Evolutionary conservation across 1,140 invertebrate genomes (phyloP), one percentile per base, ranked within the genome.

Genomic region (Aphaenogaster rudis): DNA sequence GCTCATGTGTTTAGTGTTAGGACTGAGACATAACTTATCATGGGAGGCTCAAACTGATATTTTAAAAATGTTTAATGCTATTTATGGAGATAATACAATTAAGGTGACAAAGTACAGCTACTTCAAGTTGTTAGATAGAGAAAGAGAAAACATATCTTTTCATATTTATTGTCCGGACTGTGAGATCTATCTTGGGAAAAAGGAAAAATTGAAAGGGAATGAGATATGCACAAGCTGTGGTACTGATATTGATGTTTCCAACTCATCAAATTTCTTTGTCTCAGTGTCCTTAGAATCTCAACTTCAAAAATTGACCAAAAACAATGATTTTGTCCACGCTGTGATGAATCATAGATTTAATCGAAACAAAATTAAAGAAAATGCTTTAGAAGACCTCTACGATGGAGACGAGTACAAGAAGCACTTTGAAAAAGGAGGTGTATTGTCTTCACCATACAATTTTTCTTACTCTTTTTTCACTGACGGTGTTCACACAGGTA

Each of bases 71-170:
- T 66, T 66, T 8, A 66, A 66, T 17, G 36, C 64, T 66, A 42
- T 66, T 66, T 66, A 66, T 66, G 64, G 64, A 66, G 17, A 42
- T 66, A 66, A 66, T 5, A 66, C 64, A 42, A 66, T 66, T 39
- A 66, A 42, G 0, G 36, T 42, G 7, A 69, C 66, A 69, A 69
- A 69, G 7, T 69, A 69, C 9, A 48, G 36, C 36, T 69, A 69
- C 5, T 69, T 69, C 4, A 48, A 69, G 2, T 69, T 48, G 5
- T 48, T 69, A 69, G 42, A 69, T 3, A 48, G 0, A 48, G 66
- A 69, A 4, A 69, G 42, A 48, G 66, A 69, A 15, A 50, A 69
- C 11, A 69, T 48, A 69, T 69, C 42, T 69, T 48, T 48, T 69
- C 66, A 69, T 48, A 50, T 69, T 69, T 48, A 69, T 69, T 69